Base-by-base conservation (phyloP, 1,140 invertebrate species). In the Tribolium castaneum region DNA sequence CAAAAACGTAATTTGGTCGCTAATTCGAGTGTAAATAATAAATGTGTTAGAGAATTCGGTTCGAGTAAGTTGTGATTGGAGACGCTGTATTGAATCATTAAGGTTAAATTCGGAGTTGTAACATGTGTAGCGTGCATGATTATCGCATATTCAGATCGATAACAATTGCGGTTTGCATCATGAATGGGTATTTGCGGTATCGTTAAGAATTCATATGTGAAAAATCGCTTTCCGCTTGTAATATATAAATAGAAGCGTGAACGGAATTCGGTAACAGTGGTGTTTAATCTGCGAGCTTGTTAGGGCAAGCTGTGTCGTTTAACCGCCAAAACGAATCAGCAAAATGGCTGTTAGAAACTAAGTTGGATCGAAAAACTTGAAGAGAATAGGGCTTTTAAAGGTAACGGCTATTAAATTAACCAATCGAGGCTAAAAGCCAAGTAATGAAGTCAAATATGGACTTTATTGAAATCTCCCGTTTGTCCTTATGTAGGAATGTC, bases 391-490 rank as follows among this genome's bases (percentile, higher is more conserved):
- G 59, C 59, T 66, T 66, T 66, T 66, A 66, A 66, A 66, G 59
- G 59, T 66, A 66, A 66, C 59, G 34, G 59, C 59, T 66, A 66
- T 66, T 66, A 66, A 66, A 66, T 66, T 66, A 66, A 66, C 59
- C 59, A 66, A 66, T 35, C 45, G 30, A 30, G 59, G 59, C 45
- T 39, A 35, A 66, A 66, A 66, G 59, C 59, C 59, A 66, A 66
- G 59, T 66, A 66, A 66, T 66, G 59, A 66, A 66, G 59, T 66
- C 59, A 35, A 66, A 35, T 66, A 66, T 66, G 59, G 59, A 66
- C 59, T 73, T 52, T 52, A 73, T 73, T 73, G 71, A 73, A 73
- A 73, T 73, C 51, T 54, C 30, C 50, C n/a, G 49, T 54, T 73
- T 73, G 49, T 14, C 14, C 16, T 50, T 25, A 73, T 73, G 52